Percentiles rank a stretch among this genome's conserved stretches.
Conservation (phyloP, 2,888 invertebrate species). For the Meteorus colon region DNA sequence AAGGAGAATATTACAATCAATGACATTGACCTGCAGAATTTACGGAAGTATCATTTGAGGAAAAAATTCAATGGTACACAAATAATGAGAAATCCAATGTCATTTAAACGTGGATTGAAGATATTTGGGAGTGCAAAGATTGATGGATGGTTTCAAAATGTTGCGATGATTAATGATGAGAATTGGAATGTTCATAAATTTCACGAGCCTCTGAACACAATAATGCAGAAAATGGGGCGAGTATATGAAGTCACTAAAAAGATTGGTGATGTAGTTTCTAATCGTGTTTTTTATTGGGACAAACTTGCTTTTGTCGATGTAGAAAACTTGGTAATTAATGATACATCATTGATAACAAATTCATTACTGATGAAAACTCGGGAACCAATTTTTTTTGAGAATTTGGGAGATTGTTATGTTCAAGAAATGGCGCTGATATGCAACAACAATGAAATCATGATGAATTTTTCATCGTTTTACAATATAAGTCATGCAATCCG, state of each 20-base stretch:
- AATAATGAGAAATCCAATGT: slow-evolving; percentile 53
- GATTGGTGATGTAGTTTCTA: slow-evolving; percentile 42
- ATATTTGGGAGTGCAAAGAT: slow-evolving; percentile 59
- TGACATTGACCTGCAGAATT: slow-evolving; percentile 55
- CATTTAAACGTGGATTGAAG: slow-evolving; percentile 52
- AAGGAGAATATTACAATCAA: slow-evolving; percentile 58
- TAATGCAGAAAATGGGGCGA: neutral
- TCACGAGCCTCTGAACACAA: neutral
- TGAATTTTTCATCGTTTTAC: slow-evolving; percentile 31
- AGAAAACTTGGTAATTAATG: neutral
- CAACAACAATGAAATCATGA: slow-evolving; percentile 36
- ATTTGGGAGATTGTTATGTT: slow-evolving; percentile 43
- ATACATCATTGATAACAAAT: slow-evolving; percentile 31
- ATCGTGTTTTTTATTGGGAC: slow-evolving; percentile 55
- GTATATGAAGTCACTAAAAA: slow-evolving; percentile 6
- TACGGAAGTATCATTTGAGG: slow-evolving; percentile 55
- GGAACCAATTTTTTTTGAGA: slow-evolving; percentile 35
- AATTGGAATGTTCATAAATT: neutral
- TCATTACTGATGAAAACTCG: slow-evolving; percentile 1
- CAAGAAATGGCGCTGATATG: slow-evolving; percentile 37
- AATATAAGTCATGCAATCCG: slow-evolving; percentile 42
- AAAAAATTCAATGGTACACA: slow-evolving; percentile 52
- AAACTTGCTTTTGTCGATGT: slow-evolving; percentile 54
- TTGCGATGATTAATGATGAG: slow-evolving; percentile 48
- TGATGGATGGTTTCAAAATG: slow-evolving; percentile 50